phyloP scores from a whole-genome alignment of 2,797 vertebrate genomes.

The Morus bassanus region DNA sequence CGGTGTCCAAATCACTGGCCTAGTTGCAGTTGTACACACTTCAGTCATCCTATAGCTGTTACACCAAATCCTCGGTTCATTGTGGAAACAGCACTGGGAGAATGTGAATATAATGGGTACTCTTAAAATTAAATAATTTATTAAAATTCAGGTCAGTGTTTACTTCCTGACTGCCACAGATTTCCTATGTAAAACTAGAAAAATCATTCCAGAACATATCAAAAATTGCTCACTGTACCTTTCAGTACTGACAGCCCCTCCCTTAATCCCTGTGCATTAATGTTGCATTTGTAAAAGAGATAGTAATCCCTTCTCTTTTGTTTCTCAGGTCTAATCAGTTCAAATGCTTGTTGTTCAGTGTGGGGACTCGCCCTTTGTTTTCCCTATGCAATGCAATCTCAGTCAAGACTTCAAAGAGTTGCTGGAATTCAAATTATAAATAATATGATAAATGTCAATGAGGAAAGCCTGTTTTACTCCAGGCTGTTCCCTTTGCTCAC shows the following conservation, averaged over 20 bases:
- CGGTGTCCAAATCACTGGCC: rapidly evolving
- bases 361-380: background rate
- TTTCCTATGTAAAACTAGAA: background rate
- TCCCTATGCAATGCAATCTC: background rate
- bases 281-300: background rate
- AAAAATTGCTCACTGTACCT: background rate
- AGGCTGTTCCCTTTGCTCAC: background rate
- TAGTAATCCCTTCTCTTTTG: background rate
- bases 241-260: background rate
- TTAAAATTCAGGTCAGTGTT: background rate
- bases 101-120: rapidly evolving
- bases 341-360: rapidly evolving
- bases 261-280: background rate
- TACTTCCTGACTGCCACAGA: background rate
- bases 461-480: background rate
- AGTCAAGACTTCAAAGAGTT: background rate
- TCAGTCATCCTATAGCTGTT: background rate
- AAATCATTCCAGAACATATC: background rate
- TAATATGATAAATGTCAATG: background rate
- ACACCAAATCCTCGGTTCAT: background rate
- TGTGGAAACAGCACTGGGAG: background rate
- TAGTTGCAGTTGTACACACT: rapidly evolving
- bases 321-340: background rate
- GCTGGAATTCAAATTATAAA: background rate
- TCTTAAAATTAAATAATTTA: background rate